Base-by-base conservation (phyloP, 2,797 vertebrate genomes). In the Potorous gilbertii region DNA sequence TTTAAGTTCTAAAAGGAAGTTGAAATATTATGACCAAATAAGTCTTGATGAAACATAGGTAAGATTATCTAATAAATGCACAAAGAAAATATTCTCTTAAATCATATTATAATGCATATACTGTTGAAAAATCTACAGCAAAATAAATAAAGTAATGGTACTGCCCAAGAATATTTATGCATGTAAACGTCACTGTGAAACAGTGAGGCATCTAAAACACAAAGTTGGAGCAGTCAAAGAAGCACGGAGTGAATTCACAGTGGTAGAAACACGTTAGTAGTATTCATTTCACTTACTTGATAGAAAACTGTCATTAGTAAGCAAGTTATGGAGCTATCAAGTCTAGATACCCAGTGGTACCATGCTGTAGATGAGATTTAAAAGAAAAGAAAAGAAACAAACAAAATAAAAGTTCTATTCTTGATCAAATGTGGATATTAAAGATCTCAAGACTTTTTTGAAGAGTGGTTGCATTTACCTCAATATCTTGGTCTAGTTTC, bases 391-490 rank as follows among this genome's bases (percentile, higher is more conserved):
- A 66, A 66, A 14, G 3, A 62, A 66, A 12, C 11, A 62, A 31
- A 27, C 56, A 57, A 57, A 28, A 57, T 57, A 57, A 57, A 66
- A 66, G 0, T 81, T 97, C 91, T 55, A 95, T 62, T 66, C 92
- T 97, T 95, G 95, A 97, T 92, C 97, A 29, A 96, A 97, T 97
- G 91, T 93, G 93, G 93, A 50, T 94, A 94, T 97, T 97, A 96
- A 96, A 96, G 96, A 90, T 97, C 94, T 92, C 96, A 96, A 94
- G 91, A 90, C 55, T 92, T 97, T 34, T 97, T 89, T 96, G 54
- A 90, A 66, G 94, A 96, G 94, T 92, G 97, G 90, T 31, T 92
- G n/a, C 62, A 92, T 95, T 95, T 92, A 66, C 54, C 89, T 96
- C 66, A 55, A 92, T 21, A 50, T 92, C 29, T 89, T 97, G 95